Base-by-base conservation (phyloP, 2,888 invertebrate genomes). In the Harpagoxenus sublaevis region DNA sequence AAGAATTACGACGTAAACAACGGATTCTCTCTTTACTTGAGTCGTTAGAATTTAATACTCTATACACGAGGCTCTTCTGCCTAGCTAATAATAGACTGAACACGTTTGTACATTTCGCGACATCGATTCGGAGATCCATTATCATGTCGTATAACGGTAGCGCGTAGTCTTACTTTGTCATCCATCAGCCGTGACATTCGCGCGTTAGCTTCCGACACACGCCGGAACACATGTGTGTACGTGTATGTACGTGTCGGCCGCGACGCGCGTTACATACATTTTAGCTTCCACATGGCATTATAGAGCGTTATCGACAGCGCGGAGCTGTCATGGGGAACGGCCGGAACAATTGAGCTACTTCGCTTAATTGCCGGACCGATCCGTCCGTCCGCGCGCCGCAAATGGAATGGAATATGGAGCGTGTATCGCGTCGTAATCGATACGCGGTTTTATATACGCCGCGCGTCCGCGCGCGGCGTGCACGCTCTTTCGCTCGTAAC, bases 321-420 rank as follows among this genome's bases (percentile, higher is more conserved):
- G 35, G 60, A 60, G 48, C 57, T 81, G 79, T 74, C 79, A 73
- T 18, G 39, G 63, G 23, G 23, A 51, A 48, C 51, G 65, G 78
- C 53, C 42, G 55, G 79, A 70, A 74, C 73, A 81, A 73, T 62
- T 39, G 79, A 74, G 74, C 79, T 81, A 74, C 60, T 81, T 62
- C 74, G 79, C 65, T 81, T 81, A 81, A 81, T 81, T 81, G 79
- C 74, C 31, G 77, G 42, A 6, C 48, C 48, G 82, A n/a, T 51
- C 45, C 60, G 48, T 60, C 23, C 51, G 23, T 51, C 60, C 60
- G 55, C 12, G 51, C 42, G 63, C 23, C 23, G 23, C 23, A 23
- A 71, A 63, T 55, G 53, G 28, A 81, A 70, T 35, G 45, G 82
- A 70, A 63, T 71, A 71, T 55, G 62, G 55, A 70, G 12, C 23